phyloP scores from a whole-genome alignment of 1,140 invertebrate species.

The Hydropsyche tenuis region DNA sequence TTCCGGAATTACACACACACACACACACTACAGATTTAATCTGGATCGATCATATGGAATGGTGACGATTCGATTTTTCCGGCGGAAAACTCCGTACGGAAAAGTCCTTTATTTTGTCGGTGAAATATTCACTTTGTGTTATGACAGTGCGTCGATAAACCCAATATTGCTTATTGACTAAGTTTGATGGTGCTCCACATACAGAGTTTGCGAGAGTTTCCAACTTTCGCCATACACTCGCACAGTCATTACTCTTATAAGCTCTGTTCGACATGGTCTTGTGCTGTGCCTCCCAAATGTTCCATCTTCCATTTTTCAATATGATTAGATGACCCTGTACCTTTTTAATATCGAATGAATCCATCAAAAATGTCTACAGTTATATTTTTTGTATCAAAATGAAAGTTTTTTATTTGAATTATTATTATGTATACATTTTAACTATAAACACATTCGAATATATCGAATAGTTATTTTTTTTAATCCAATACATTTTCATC shows the following conservation, averaged over 20 bases:
- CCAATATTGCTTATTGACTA: constrained; percentile 49
- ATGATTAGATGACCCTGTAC: too few species aligned
- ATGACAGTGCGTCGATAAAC: constrained; percentile 40
- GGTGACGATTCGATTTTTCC: too few species aligned
- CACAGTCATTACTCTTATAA: constrained; percentile 38
- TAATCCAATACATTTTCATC: too few species aligned
- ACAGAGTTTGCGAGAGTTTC: constrained; percentile 31
- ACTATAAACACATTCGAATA: too few species aligned
- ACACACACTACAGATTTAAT: not conserved
- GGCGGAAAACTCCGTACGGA: too few species aligned
- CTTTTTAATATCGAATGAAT: too few species aligned
- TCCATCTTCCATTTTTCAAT: not conserved
- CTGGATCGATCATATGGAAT: not conserved
- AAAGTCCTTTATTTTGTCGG: not conserved
- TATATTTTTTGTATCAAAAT: too few species aligned
- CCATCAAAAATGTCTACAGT: too few species aligned
- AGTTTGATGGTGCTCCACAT: constrained; percentile 45
- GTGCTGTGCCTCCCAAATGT: constrained; percentile 13
- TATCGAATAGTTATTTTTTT: too few species aligned
- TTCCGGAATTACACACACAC: too few species aligned
- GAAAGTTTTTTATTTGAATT: too few species aligned
- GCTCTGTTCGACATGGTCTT: not conserved
- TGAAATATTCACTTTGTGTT: constrained; percentile 25
- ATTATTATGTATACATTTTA: too few species aligned
- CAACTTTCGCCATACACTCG: constrained; percentile 42